Conservation (phyloP, 2,113 vertebrate species). For the Podarcis raffonei region DNA sequence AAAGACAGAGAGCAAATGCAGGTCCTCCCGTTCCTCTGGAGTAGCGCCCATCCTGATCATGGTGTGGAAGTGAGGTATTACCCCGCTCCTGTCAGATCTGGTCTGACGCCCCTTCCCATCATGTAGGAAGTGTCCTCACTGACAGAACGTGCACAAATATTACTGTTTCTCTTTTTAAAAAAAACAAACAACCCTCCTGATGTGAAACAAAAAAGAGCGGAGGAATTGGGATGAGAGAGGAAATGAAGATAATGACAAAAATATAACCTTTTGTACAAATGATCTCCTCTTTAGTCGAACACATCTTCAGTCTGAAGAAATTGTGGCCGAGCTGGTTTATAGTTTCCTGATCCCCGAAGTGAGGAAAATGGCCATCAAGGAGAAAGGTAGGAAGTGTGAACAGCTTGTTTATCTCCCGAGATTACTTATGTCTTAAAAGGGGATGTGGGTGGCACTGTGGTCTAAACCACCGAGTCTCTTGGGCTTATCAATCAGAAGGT, state of each 20-base stretch:
- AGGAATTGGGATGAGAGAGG: background rate
- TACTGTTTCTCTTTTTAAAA: background rate
- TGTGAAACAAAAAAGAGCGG: background rate
- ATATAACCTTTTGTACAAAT: conserved; percentile 1
- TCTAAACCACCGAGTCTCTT: no score
- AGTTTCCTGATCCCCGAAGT: conserved; percentile 92
- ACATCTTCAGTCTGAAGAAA: conserved; percentile 88
- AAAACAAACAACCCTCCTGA: background rate
- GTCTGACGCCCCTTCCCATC: background rate
- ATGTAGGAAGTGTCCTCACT: background rate
- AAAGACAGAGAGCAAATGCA: background rate
- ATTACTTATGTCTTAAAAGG: background rate
- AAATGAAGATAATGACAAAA: conserved; percentile 9
- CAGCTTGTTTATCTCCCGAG: background rate
- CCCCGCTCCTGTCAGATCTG: background rate
- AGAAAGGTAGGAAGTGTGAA: conserved; percentile 81
- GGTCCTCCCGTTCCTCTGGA: background rate
- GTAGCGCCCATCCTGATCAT: background rate
- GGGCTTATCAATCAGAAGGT: no score
- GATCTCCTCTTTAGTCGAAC: conserved; percentile 74
- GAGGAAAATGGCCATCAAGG: conserved; percentile 80
- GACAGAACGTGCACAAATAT: background rate
- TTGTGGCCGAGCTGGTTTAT: conserved; percentile 92
- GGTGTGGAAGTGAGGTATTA: background rate
- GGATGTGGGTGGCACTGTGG: no score